Percentiles rank a stretch among this genome's conserved stretches.
Conservation (phyloP, 2,113 vertebrate species). For the Chinchilla lanigera region DNA sequence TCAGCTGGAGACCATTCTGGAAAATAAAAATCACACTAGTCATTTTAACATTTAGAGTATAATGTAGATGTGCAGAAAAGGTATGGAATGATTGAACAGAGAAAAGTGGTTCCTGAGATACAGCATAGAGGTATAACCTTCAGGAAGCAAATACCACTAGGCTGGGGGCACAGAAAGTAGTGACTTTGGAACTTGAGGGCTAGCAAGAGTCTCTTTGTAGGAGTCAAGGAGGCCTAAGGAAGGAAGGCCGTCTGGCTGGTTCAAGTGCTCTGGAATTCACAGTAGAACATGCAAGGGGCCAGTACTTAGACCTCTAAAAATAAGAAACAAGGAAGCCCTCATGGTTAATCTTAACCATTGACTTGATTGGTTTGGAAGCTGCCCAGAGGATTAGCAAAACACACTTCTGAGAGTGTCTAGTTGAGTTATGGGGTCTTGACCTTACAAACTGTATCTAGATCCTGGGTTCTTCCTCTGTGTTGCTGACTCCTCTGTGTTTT, state of each 20-base stretch:
- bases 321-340: not conserved
- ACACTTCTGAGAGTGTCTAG: not conserved
- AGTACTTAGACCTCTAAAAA: not conserved
- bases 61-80: not conserved
- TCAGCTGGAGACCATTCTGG: not conserved
- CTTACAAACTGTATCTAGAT: not conserved
- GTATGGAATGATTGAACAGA: not conserved
- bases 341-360: not conserved
- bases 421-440: not conserved
- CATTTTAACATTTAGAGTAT: conserved; percentile 10
- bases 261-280: not conserved
- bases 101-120: not conserved
- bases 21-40: not conserved
- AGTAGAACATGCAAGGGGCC: not conserved
- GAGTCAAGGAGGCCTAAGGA: not conserved
- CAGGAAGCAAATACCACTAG: not conserved
- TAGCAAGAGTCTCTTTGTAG: accelerated
- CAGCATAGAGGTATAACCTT: not conserved
- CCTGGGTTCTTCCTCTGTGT: too few relatives aligned
- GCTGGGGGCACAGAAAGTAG: not conserved
- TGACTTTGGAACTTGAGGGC: not conserved
- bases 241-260: accelerated
- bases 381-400: not conserved
- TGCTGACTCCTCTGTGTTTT: not conserved
- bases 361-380: not conserved